Evolutionary conservation across 2,888 invertebrate genomes (phyloP), one percentile per base, ranked within the genome.

Genomic region (Timema cristinae): DNA sequence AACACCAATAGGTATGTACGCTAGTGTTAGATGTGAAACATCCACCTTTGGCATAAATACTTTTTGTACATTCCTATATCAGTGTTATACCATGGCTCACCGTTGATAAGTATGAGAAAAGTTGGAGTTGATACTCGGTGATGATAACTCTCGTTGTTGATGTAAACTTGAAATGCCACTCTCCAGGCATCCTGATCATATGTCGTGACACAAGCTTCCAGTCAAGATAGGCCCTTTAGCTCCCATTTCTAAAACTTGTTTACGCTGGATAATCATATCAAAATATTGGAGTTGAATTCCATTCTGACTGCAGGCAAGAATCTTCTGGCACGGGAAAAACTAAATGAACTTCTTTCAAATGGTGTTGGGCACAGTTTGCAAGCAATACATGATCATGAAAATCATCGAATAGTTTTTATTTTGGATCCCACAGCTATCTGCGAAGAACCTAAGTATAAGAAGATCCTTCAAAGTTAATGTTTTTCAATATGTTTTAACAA

Each of bases 401-500:
- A 59, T 59, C 59, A 59, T 59, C 1, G 59, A 16, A 11, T 13
- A 59, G 59, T n/a, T 59, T 59, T 59, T 59, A 32, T 59, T 59
- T 32, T 59, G 8, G 59, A 13, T 4, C 32, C 32, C 59, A 32
- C 59, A 59, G 6, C 59, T n/a, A 9, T 59, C 59, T 15, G 59
- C 59, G 32, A 59, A 59, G 32, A 59, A n/a, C 59, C 59, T 59
- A 59, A 13, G 0, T 7, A 5, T 15, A 16, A 16, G 59, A 5
- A n/a, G 10, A 59, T 9, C 8, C 15, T 8, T 6, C 9, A 8
- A 59, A 32, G n/a, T n/a, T n/a, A n/a, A n/a, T n/a, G n/a, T n/a
- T n/a, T n/a, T n/a, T n/a, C n/a, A n/a, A n/a, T n/a, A n/a, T n/a
- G n/a, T n/a, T n/a, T n/a, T n/a, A n/a, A n/a, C n/a, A n/a, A n/a